These are phyloP conservation scores for Tachysurus fulvidraco DNA, from an alignment of 2,113 vertebrate species.

Conservation along the genomic window DNA sequence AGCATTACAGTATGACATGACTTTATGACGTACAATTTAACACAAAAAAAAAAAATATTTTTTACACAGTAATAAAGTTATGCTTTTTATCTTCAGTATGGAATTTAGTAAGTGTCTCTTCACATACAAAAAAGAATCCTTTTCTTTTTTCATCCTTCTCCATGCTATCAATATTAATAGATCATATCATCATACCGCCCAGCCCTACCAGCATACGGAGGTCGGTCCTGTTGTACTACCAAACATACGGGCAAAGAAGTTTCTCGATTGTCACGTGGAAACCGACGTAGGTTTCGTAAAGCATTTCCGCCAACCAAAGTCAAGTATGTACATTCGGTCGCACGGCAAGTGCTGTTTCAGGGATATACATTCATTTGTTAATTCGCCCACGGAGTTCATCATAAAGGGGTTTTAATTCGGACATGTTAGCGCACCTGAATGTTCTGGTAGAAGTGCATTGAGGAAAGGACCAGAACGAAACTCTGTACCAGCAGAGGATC, in stretches of 20 bases:
- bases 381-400: constrained; percentile 42
- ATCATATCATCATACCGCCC: not conserved
- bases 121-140: too few species aligned
- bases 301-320: constrained; percentile 56
- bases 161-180: not conserved
- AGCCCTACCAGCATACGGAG: constrained; percentile 37
- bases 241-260: constrained; percentile 48
- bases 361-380: constrained; percentile 71
- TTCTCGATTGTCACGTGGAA: constrained; percentile 31
- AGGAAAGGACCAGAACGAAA: not conserved
- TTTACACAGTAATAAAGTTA: not conserved
- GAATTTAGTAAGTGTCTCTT: not conserved
- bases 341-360: constrained; percentile 62
- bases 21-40: not conserved
- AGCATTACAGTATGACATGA: not conserved
- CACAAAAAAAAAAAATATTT: not conserved
- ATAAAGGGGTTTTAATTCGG: not conserved
- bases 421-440: not conserved
- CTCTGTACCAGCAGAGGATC: not conserved
- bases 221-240: constrained; percentile 71
- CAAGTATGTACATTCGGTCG: constrained; percentile 69
- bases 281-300: constrained; percentile 38
- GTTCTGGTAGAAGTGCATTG: not conserved
- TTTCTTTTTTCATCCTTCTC: too few species aligned
- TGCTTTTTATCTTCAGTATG: not conserved